phyloP scores from a whole-genome alignment of 2,888 invertebrate species.

The Cosmorhoe ocellata region DNA sequence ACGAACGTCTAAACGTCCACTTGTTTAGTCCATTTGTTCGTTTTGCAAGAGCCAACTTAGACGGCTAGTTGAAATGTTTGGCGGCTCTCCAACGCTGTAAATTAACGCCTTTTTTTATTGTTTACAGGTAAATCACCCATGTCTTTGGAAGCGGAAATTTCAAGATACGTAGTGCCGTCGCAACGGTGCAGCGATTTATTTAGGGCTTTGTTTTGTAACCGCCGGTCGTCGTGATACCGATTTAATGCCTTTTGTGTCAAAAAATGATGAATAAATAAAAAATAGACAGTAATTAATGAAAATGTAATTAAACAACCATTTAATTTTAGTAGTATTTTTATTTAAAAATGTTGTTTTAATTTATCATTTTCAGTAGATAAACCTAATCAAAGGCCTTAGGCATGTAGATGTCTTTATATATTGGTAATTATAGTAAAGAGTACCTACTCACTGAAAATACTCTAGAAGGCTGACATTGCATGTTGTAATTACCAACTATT shows the following conservation, averaged over 20 bases:
- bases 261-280: too few species aligned
- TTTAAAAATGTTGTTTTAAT: slow-evolving; percentile 4
- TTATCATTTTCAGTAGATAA: too few species aligned
- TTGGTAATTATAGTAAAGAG: neutral
- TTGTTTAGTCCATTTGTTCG: slow-evolving; percentile 76
- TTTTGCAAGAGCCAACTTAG: slow-evolving; percentile 73
- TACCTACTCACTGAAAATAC: neutral
- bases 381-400: neutral
- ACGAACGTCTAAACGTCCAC: slow-evolving; percentile 58
- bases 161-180: slow-evolving; percentile 51
- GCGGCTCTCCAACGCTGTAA: slow-evolving; percentile 72
- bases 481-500: slow-evolving; percentile 50
- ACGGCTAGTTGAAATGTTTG: slow-evolving; percentile 78
- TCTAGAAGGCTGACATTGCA: slow-evolving; percentile 47
- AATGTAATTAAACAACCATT: slow-evolving; percentile 22
- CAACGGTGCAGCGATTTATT: slow-evolving; percentile 35
- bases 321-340: slow-evolving; percentile 26
- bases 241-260: too few species aligned
- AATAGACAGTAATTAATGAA: too few species aligned
- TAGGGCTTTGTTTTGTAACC: slow-evolving; percentile 40
- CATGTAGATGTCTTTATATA: neutral
- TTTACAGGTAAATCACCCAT: slow-evolving; percentile 79
- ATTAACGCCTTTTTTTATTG: slow-evolving; percentile 76
- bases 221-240: slow-evolving; percentile 8
- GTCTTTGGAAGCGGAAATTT: slow-evolving; percentile 56